Base-by-base conservation (phyloP, 2,888 invertebrate species). In the Trachelus stipa region DNA sequence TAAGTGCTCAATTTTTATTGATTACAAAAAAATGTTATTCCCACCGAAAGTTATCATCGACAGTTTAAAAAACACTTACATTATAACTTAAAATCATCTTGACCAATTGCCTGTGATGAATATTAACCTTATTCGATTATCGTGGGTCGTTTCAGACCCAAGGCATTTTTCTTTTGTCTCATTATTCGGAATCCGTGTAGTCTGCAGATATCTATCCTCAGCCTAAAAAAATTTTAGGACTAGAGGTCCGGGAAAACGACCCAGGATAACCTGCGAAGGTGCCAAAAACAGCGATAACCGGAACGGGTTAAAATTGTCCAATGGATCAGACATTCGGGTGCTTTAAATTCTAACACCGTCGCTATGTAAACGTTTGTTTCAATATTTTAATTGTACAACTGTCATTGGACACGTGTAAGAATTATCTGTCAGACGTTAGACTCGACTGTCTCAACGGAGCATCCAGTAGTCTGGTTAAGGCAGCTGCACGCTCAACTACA, bases 401-500 rank as follows among this genome's bases (percentile, higher is more conserved):
- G 23, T 56, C 23, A 56, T 23, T 23, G 6, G 23, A 23, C 15
- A 56, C 23, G 56, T 6, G 23, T 56, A 56, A 56, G 23, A 23
- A 23, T 23, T 23, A 56, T 23, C 23, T 56, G 23, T 23, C 56
- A 23, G 56, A 15, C 15, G 40, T 15, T 40, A 15, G 15, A 2
- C 15, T 6, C 23, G 2, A 23, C 56, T 23, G 23, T 56, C 56
- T 56, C 56, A 40, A 4, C 40, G 15, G 4, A 15, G 40, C 56
- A 56, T 56, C 56, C 56, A 56, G 56, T 56, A 56, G 56, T 56
- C 56, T 56, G 23, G 23, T 23, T 56, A 23, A 56, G 23, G 74
- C 74, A 74, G 74, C 74, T 74, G 74, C 74, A 74, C 23, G 56
- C 56, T 9, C 23, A 9, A 23, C 6, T 56, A 56, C 15, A 56